Evolutionary conservation across 2,113 vertebrate genomes (phyloP).

Genomic region (Empidonax traillii): DNA sequence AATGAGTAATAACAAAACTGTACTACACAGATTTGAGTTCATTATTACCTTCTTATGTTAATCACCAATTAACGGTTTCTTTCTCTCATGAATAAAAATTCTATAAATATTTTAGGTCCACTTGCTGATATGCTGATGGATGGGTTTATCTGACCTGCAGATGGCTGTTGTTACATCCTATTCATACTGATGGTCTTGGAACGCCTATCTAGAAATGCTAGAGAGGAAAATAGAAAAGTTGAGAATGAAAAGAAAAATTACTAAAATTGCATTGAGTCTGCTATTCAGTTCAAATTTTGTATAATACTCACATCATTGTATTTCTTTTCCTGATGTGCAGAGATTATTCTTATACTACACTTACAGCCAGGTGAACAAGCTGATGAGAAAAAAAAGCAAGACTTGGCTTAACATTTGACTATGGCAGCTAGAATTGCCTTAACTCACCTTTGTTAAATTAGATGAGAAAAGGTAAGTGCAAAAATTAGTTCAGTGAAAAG

Average conservation of each 20-base stretch:
- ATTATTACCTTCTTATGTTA: conserved; percentile 72
- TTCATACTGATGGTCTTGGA: conserved; percentile 74
- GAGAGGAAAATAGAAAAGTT: conserved; percentile 47
- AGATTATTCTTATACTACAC: conserved; percentile 19
- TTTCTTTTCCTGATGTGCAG: conserved; percentile 4
- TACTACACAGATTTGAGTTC: conserved; percentile 54
- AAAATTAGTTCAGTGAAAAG: not conserved
- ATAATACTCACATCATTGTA: not conserved
- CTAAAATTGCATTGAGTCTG: conserved; percentile 21
- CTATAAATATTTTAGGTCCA: conserved; percentile 82
- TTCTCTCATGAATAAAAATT: conserved; percentile 67
- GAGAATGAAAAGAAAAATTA: conserved; percentile 43
- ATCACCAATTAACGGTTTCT: conserved; percentile 66
- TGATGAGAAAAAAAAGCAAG: not conserved
- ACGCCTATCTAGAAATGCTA: conserved; percentile 78
- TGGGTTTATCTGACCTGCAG: conserved; percentile 86
- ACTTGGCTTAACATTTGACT: not conserved
- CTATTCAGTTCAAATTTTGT: conserved; percentile 41
- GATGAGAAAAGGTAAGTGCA: not conserved
- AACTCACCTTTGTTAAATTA: not conserved
- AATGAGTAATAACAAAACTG: conserved; percentile 47
- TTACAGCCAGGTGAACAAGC: not conserved
- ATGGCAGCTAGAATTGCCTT: not conserved
- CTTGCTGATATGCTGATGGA: conserved; percentile 85
- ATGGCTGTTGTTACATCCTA: conserved; percentile 81